Percentiles rank a stretch among this genome's conserved stretches.
phyloP scores from a whole-genome alignment of 1,140 invertebrate species.

The Cepaea nemoralis region DNA sequence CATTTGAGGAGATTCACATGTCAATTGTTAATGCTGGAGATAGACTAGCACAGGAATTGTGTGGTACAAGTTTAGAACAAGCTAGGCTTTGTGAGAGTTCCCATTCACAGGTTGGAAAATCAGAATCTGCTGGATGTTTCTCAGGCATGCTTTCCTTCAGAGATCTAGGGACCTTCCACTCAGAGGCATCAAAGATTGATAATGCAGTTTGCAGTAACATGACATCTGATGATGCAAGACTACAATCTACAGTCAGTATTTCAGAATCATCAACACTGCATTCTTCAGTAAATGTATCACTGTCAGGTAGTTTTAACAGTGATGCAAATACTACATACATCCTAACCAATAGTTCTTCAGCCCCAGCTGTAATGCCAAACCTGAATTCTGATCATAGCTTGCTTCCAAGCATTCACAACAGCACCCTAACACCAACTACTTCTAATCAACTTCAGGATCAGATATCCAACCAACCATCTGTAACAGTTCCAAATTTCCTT shows the following conservation, averaged over 20 bases:
- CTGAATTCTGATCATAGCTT: neutral
- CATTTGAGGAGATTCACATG: conserved; percentile 36
- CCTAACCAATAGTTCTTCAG: neutral
- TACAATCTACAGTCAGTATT: neutral
- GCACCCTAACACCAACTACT: neutral
- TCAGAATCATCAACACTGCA: neutral
- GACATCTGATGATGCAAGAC: neutral
- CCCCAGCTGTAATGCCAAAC: neutral
- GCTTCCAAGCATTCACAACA: neutral
- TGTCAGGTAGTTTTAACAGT: neutral
- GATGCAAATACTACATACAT: neutral
- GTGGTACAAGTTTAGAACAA: neutral
- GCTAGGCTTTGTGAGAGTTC: neutral
- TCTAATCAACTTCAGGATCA: conserved; percentile 3
- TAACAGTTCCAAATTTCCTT: conserved; percentile 33
- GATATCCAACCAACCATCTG: neutral
- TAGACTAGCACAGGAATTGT: neutral
- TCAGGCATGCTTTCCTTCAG: neutral
- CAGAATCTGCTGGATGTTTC: neutral
- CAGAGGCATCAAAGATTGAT: neutral
- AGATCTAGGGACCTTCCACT: neutral
- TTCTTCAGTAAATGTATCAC: too few species aligned
- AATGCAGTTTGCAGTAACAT: neutral
- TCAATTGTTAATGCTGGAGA: conserved; percentile 38
- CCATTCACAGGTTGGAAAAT: neutral